Base-by-base conservation (phyloP, 2,113 vertebrate species). In the Gulo gulo region DNA sequence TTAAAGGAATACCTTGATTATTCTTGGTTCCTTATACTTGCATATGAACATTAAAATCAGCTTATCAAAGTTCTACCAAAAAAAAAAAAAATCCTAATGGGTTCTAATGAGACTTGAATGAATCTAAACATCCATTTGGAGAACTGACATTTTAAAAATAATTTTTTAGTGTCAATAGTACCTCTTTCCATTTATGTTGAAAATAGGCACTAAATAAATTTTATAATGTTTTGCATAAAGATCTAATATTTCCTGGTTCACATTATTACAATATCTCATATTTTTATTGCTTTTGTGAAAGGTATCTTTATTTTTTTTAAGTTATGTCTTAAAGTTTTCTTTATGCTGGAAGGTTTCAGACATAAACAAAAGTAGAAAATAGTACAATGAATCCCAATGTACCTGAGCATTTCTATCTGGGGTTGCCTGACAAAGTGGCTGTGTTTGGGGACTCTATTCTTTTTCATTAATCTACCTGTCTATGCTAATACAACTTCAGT, bases 171-270 rank as follows among this genome's bases (percentile, higher is more conserved):
- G 42, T 29, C 59, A 97, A 78, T 4, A 69, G 12, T 36, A 59
- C 42, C 34, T 73, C 45, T 76, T 92, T 36, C 24, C 57, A 95
- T 67, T 88, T 76, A 92, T 83, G 50, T 24, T 88, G 39, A 88
- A 92, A 92, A 92, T 10, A 88, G 16, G 31, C 34, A 78, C 63
- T 78, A 69, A 74, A 76, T 69, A 78, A 74, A 76, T 59, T 42
- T 69, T 45, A 55, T 11, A 88, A 78, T 29, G 26, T 31, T 85
- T 78, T 50, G 59, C 47, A 71, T 59, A 59, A 88, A 88, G 24
- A 26, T 93, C 59, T 79, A 71, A 69, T 86, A 91, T 86, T 95
- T 67, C 80, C 74, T 89, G 59, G 67, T 69, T 92, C 57, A 69
- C 11, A 69, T 67, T 90, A 78, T 2, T 69, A 50, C 10, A 89